Conservation (phyloP, 2,113 vertebrate species). For the Pachyramphus minor region DNA sequence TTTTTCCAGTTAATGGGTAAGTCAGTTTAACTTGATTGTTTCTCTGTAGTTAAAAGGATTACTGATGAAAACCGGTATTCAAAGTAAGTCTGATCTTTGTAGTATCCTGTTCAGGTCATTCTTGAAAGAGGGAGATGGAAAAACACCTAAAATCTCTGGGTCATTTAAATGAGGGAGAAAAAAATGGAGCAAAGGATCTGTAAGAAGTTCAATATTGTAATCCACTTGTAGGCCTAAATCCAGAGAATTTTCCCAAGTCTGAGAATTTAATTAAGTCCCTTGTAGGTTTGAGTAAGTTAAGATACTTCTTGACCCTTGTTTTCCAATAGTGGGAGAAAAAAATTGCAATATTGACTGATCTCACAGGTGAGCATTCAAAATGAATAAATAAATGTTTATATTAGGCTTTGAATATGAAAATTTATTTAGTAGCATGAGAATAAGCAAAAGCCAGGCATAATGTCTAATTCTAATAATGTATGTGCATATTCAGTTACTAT, state of each 20-base stretch:
- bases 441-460: neutral
- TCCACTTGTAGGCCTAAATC: neutral
- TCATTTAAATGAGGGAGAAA: neutral
- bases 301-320: neutral
- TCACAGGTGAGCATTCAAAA: neutral
- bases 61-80: neutral
- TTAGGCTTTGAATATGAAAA: neutral
- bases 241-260: neutral
- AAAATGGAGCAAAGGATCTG: neutral
- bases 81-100: neutral
- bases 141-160: neutral
- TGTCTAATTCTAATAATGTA: neutral
- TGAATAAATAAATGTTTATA: neutral
- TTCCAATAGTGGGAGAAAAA: neutral
- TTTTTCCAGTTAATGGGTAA: neutral
- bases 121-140: neutral
- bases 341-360: neutral
- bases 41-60: constrained; percentile 1
- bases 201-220: neutral
- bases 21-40: neutral
- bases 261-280: neutral
- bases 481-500: neutral
- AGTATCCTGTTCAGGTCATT: neutral
- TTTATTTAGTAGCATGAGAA: neutral
- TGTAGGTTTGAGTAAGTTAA: neutral